Percentiles rank a stretch among this genome's conserved stretches.
Evolutionary conservation across 2,113 vertebrate species (phyloP).

Genomic region (Chlorodrepanis virens): DNA sequence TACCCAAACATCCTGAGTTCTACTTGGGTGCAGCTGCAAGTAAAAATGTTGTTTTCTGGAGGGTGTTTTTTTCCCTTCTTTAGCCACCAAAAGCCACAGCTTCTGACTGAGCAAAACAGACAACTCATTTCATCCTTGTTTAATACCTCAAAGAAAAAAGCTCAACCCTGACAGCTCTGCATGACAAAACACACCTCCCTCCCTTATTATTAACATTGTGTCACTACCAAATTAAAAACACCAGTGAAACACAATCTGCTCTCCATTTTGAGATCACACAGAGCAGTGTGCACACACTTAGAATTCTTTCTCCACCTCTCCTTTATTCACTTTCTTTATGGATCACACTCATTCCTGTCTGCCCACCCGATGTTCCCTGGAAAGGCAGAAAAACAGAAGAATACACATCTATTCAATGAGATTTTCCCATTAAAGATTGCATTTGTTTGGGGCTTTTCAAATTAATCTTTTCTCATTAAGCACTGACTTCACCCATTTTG

Average conservation of each 20-base stretch:
- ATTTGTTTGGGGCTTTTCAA: not conserved
- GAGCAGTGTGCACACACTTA: accelerated
- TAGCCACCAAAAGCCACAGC: not conserved
- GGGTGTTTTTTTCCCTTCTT: not conserved
- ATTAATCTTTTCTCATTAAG: not conserved
- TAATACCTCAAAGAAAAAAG: not conserved
- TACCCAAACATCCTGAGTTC: not conserved
- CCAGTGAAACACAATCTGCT: not conserved
- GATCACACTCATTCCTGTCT: not conserved
- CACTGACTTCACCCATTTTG: not conserved
- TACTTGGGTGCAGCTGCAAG: not conserved
- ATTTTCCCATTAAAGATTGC: not conserved
- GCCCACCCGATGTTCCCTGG: not conserved
- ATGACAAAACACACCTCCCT: not conserved
- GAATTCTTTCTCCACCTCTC: not conserved
- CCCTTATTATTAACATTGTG: not conserved
- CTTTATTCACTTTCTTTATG: not conserved
- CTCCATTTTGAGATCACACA: not conserved
- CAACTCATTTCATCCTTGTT: not conserved
- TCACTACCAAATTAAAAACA: not conserved
- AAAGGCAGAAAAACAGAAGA: not conserved
- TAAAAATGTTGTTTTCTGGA: not conserved
- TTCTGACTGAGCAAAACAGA: not conserved
- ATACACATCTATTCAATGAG: not conserved
- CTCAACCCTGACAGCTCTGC: not conserved